These are phyloP conservation scores for Montipora efflorescens DNA, from an alignment of 64 coral and sea anemone genomes.

Conservation along the genomic window DNA sequence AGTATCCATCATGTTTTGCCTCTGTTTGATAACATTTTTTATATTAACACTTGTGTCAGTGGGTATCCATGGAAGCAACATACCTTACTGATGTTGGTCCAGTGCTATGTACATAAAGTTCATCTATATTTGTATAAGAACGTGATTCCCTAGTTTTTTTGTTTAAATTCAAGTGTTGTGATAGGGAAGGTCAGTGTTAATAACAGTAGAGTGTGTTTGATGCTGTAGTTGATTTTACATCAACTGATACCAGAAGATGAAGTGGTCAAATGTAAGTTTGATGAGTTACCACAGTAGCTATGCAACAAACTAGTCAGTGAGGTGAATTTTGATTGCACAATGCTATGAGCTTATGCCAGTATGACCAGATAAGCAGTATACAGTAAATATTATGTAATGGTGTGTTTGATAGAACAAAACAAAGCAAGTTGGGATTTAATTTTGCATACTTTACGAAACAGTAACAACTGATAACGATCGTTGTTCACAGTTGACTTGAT, in stretches of 20 bases:
- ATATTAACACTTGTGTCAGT: background rate
- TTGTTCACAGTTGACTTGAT: too few relatives aligned
- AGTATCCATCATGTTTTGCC: background rate
- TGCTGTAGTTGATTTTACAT: background rate
- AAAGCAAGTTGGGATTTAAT: too few relatives aligned
- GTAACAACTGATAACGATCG: too few relatives aligned
- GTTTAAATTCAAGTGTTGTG: background rate
- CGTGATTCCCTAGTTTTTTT: background rate
- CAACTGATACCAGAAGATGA: background rate
- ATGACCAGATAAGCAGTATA: background rate
- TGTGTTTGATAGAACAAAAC: too few relatives aligned
- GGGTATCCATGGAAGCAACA: constrained; percentile 12
- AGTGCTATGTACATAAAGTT: background rate
- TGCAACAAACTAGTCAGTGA: too few relatives aligned
- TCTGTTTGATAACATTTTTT: background rate
- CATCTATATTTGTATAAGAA: background rate
- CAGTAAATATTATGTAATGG: background rate
- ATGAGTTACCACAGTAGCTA: background rate
- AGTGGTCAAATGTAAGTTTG: background rate
- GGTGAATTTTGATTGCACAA: too few relatives aligned
- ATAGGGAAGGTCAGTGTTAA: background rate
- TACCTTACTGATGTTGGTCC: background rate
- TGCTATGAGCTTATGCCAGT: background rate
- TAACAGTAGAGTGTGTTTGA: background rate
- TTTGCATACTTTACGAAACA: too few relatives aligned